Percentiles rank a stretch among this genome's conserved stretches.
These are phyloP conservation scores for Platorchestia sp. DNA, from an alignment of 1,140 invertebrate species.

Conservation along the genomic window DNA sequence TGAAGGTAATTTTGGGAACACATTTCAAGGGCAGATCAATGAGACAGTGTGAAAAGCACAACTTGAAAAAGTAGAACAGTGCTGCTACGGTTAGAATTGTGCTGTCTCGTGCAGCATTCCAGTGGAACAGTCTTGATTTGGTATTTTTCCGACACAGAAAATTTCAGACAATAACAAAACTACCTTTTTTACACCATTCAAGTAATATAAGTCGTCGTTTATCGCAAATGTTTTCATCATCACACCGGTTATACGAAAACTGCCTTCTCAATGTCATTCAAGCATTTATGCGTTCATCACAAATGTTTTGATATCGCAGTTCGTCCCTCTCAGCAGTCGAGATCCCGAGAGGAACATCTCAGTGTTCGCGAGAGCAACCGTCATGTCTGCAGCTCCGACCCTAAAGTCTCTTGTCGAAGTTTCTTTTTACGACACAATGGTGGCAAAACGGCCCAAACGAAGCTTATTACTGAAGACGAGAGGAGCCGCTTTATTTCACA, in stretches of 20 bases:
- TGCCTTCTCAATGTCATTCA: too few species aligned
- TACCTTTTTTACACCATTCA: background rate
- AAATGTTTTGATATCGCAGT: background rate
- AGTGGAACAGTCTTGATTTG: background rate
- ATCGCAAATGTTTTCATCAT: slow-evolving; percentile 13
- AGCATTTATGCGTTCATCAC: too few species aligned
- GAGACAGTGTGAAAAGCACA: background rate
- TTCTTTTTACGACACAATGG: slow-evolving; percentile 54
- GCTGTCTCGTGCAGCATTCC: background rate
- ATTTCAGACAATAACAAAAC: background rate
- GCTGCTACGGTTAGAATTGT: background rate
- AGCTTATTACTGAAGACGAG: slow-evolving; percentile 55
- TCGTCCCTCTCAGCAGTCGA: background rate
- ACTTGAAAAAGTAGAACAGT: background rate
- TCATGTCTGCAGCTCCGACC: slow-evolving; percentile 33
- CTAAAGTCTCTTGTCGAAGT: slow-evolving; percentile 52
- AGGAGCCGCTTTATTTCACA: slow-evolving; percentile 49
- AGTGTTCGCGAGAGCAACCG: background rate
- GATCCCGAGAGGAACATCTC: background rate
- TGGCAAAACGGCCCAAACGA: slow-evolving; percentile 54
- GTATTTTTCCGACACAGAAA: background rate
- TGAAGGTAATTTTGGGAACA: background rate
- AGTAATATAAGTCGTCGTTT: background rate
- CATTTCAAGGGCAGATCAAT: background rate
- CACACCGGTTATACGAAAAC: too few species aligned